These are phyloP conservation scores for Therioaphis trifolii DNA, from an alignment of 2,888 invertebrate species.

Conservation along the genomic window DNA sequence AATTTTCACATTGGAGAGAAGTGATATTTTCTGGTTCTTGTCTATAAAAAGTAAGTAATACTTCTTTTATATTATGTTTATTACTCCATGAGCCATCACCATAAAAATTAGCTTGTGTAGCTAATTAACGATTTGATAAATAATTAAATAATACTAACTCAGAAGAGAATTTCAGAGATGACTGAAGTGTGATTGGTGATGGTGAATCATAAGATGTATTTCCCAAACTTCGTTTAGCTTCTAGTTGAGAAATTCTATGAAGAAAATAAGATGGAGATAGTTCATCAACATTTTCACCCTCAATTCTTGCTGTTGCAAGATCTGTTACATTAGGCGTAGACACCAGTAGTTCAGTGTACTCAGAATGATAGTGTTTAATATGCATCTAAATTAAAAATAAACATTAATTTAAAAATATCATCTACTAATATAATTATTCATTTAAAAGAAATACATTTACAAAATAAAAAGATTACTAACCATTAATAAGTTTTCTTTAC, in stretches of 20 bases:
- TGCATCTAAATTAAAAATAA: conserved; percentile 75
- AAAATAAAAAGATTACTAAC: conserved; percentile 65
- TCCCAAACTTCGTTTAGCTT: conserved; percentile 54
- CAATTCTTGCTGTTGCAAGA: conserved; percentile 79
- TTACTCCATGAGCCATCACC: not conserved
- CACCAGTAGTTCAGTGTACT: conserved; percentile 80
- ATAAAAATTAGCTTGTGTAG: not conserved
- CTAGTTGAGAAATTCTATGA: conserved; percentile 63
- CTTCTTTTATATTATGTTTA: not conserved
- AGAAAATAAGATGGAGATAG: conserved; percentile 63
- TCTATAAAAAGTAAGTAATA: conserved; percentile 19
- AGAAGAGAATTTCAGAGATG: conserved; percentile 18
- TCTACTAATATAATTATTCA: too few relatives aligned
- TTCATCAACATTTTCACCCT: conserved; percentile 65
- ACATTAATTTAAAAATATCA: too few relatives aligned
- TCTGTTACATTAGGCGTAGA: conserved; percentile 88
- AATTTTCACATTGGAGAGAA: conserved; percentile 37
- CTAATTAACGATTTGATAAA: not conserved
- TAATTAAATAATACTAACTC: conserved; percentile 44
- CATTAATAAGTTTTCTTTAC: conserved; percentile 88
- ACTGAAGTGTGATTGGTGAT: not conserved
- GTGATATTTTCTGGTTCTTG: conserved; percentile 14
- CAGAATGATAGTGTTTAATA: conserved; percentile 92
- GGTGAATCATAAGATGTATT: conserved; percentile 31
- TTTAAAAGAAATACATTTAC: too few relatives aligned